Evolutionary conservation across 1,140 invertebrate genomes (phyloP).

Genomic region (Heliconius congener): DNA sequence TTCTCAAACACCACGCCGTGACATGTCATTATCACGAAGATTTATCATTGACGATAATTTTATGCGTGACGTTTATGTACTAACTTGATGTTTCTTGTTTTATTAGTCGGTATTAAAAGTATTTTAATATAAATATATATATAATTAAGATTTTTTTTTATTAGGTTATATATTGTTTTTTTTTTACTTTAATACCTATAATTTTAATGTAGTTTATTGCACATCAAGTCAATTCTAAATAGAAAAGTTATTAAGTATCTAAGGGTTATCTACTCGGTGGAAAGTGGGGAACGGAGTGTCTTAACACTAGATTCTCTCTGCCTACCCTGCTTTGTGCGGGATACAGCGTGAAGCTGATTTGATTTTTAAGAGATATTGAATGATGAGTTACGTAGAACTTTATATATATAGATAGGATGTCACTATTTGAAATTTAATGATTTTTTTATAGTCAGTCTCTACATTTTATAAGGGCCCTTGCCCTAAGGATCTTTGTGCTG

Average conservation of each 20-base stretch:
- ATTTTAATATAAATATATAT: neutral
- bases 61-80: slow-evolving; percentile 30
- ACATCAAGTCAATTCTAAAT: neutral
- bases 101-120: slow-evolving; percentile 5
- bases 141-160: neutral
- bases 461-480: neutral
- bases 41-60: slow-evolving; percentile 50
- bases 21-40: slow-evolving; percentile 51
- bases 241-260: neutral
- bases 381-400: neutral
- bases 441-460: neutral
- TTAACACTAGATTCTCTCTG: no score
- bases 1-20: slow-evolving; percentile 41
- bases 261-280: neutral
- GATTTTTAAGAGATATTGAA: neutral
- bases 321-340: no score
- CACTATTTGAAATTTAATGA: neutral
- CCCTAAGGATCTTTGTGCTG: neutral
- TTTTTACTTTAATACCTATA: neutral
- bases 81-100: slow-evolving; percentile 17
- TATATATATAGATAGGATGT: accelerated
- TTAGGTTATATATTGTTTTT: neutral
- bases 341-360: no score
- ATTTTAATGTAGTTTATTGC: neutral
- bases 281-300: no score